phyloP scores from a whole-genome alignment of 2,113 vertebrate species.

The Zosterops borbonicus region DNA sequence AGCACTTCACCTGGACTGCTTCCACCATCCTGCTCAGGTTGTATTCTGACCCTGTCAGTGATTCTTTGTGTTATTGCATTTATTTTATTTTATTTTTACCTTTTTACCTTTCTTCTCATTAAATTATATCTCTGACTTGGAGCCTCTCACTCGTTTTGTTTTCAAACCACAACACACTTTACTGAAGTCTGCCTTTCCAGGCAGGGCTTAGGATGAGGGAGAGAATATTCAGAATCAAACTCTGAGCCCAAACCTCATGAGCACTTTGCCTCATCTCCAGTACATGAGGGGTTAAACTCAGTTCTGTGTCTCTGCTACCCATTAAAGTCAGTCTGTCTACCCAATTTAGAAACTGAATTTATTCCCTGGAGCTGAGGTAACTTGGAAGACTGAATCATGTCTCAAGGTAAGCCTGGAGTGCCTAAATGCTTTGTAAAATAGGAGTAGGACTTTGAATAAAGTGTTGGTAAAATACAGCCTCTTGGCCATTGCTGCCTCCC shows the following conservation, averaged over 20 bases:
- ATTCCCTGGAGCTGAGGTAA: slow-evolving; percentile 21
- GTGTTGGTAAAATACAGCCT: not conserved
- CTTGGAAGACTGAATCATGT: slow-evolving; percentile 9
- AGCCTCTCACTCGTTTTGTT: no score
- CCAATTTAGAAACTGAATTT: slow-evolving; percentile 25
- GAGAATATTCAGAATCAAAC: not conserved
- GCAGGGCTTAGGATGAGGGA: not conserved
- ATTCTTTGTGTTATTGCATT: no score
- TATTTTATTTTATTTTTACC: no score
- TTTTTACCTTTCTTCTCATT: no score
- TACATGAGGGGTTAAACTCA: not conserved
- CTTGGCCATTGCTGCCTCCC: not conserved
- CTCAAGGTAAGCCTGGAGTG: not conserved
- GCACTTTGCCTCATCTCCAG: not conserved
- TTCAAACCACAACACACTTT: no score
- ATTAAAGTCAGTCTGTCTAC: slow-evolving; percentile 1
- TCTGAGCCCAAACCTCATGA: not conserved
- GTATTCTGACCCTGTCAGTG: no score
- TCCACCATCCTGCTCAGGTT: no score
- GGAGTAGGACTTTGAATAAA: not conserved
- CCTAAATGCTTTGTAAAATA: not conserved
- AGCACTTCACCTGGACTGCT: no score
- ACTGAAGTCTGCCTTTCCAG: not conserved
- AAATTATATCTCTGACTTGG: no score
- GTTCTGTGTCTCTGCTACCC: not conserved